Conservation (phyloP, 2,797 vertebrate genomes). For the Danio choprae region DNA sequence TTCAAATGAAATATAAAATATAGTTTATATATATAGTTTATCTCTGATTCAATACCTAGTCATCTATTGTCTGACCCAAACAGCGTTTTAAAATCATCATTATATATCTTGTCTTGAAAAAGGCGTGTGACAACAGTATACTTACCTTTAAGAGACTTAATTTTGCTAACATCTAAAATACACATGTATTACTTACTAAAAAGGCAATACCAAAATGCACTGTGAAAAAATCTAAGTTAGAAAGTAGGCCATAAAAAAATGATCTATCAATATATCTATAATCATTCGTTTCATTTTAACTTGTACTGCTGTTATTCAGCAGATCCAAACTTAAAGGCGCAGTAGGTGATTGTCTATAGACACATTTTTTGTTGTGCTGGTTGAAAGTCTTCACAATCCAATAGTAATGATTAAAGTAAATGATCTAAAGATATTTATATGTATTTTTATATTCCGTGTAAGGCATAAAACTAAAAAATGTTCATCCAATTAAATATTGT, state of each 20-base stretch:
- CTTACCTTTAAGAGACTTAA: not conserved
- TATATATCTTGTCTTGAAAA: not conserved
- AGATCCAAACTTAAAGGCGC: too few relatives aligned
- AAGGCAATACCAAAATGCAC: not conserved
- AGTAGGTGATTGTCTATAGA: too few relatives aligned
- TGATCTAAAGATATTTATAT: too few relatives aligned
- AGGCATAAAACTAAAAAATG: too few relatives aligned
- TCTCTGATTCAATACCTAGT: not conserved
- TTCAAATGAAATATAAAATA: not conserved
- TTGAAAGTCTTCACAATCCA: too few relatives aligned
- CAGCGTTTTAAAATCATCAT: not conserved
- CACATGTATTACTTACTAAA: not conserved
- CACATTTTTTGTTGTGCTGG: too few relatives aligned
- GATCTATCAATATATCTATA: not conserved
- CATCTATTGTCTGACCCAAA: constrained; percentile 1
- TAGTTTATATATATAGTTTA: constrained; percentile 12
- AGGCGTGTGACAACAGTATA: too few relatives aligned
- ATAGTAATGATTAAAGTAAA: too few relatives aligned
- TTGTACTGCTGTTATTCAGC: too few relatives aligned
- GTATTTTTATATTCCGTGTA: too few relatives aligned
- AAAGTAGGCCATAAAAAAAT: not conserved
- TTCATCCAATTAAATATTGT: too few relatives aligned
- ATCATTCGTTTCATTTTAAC: too few relatives aligned
- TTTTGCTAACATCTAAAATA: not conserved
- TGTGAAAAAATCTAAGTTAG: not conserved